Percentiles rank a stretch among this genome's conserved stretches.
Evolutionary conservation across 2,113 vertebrate species (phyloP).

Genomic region (Calidris pygmaea): DNA sequence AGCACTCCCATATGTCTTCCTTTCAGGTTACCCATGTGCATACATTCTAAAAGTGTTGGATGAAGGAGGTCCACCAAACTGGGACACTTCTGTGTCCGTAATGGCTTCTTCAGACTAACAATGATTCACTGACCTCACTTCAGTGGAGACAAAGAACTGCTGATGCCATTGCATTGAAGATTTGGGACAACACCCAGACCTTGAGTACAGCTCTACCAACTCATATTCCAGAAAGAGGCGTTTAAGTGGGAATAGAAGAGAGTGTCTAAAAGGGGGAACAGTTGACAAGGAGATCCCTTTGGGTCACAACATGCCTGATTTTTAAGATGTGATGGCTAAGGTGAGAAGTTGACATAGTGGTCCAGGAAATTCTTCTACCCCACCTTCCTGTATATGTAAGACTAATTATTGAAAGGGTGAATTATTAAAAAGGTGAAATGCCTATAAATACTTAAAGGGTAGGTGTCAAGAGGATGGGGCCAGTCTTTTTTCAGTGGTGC

Average conservation of each 20-base stretch:
- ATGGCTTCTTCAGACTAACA: neutral
- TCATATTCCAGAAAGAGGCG: neutral
- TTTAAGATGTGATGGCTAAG: neutral
- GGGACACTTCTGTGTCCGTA: fast-evolving
- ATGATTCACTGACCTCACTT: neutral
- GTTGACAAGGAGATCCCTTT: neutral
- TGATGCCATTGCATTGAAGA: neutral
- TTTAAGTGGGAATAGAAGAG: neutral
- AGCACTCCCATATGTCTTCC: neutral
- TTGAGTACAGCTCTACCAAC: neutral
- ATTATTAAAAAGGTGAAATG: too few species aligned
- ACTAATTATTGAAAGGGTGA: neutral
- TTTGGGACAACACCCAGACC: neutral
- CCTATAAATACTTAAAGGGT: too few species aligned
- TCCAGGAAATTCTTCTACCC: neutral
- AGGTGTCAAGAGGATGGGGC: too few species aligned
- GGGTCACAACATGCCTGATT: neutral
- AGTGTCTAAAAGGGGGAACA: neutral
- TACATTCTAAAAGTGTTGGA: fast-evolving
- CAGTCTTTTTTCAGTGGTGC: too few species aligned
- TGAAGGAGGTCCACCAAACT: neutral
- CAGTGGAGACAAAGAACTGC: neutral
- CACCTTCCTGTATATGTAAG: neutral
- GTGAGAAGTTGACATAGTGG: neutral
- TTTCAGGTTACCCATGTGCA: neutral